Percentiles rank a stretch among this genome's conserved stretches.
phyloP scores from a whole-genome alignment of 2,888 invertebrate species.

The Dicycla oo region DNA sequence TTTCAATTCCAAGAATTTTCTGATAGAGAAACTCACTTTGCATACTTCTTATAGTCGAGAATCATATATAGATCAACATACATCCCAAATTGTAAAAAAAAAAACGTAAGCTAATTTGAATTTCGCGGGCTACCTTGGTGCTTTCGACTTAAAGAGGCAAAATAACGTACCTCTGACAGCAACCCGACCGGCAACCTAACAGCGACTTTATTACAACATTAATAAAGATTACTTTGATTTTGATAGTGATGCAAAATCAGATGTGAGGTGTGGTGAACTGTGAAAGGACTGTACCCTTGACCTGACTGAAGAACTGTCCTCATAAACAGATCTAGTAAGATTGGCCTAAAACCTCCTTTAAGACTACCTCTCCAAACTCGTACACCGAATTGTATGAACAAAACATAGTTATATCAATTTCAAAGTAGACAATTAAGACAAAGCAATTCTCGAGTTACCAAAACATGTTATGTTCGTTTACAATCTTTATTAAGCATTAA shows the following conservation, averaged over 20 bases:
- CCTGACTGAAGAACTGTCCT: not conserved
- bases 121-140: no score
- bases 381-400: not conserved
- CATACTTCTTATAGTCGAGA: no score
- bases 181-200: no score
- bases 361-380: not conserved
- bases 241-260: not conserved
- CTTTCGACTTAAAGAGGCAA: no score
- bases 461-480: constrained; percentile 21
- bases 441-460: constrained; percentile 14
- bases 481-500: constrained; percentile 30
- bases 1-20: not conserved
- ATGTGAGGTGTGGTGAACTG: not conserved
- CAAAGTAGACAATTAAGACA: constrained; percentile 12
- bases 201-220: not conserved
- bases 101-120: no score
- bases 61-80: no score
- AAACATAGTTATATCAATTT: constrained; percentile 22
- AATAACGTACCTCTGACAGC: no score
- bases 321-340: not conserved
- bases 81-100: no score
- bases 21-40: not conserved
- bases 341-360: not conserved
- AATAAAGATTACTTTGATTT: not conserved
- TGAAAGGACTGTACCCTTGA: not conserved